A percentile compares a stretch with the other conserved stretches of the same genome.
Conservation (phyloP, 2,113 vertebrate species). For the Prunella fulvescens region DNA sequence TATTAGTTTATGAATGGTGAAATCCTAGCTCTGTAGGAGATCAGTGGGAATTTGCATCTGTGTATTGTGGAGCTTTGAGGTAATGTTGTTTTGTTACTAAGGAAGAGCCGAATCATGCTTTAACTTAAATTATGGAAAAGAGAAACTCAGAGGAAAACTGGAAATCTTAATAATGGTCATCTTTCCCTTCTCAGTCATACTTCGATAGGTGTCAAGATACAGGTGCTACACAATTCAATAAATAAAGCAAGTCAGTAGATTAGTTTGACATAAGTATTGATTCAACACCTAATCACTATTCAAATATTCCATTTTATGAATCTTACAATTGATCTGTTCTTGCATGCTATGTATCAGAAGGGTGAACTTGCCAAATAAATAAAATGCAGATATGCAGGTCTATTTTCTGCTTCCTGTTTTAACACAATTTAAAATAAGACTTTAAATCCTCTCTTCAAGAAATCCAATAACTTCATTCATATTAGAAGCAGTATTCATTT, state of each 20-base stretch:
- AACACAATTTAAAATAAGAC: neutral
- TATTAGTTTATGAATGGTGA: neutral
- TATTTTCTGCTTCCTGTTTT: neutral
- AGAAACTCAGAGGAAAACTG: neutral
- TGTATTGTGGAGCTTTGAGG: neutral
- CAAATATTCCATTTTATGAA: neutral
- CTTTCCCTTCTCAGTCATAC: neutral
- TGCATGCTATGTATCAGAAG: neutral
- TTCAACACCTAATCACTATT: neutral
- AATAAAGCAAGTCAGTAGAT: neutral
- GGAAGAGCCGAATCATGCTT: neutral
- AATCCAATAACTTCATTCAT: neutral
- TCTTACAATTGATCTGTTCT: neutral
- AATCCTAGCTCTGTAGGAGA: neutral
- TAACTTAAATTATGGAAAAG: neutral
- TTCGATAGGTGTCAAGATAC: neutral
- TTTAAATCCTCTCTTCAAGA: neutral
- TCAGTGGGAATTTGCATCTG: neutral
- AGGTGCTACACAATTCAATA: neutral
- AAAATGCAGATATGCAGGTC: neutral
- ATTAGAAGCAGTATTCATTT: conserved; percentile 2
- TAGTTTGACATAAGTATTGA: neutral
- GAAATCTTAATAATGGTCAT: neutral
- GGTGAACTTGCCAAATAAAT: neutral
- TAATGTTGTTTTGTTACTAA: neutral